Percentiles rank a stretch among this genome's conserved stretches.
Evolutionary conservation across 2,888 invertebrate genomes (phyloP).

Genomic region (Zaprionus bogoriensis): DNA sequence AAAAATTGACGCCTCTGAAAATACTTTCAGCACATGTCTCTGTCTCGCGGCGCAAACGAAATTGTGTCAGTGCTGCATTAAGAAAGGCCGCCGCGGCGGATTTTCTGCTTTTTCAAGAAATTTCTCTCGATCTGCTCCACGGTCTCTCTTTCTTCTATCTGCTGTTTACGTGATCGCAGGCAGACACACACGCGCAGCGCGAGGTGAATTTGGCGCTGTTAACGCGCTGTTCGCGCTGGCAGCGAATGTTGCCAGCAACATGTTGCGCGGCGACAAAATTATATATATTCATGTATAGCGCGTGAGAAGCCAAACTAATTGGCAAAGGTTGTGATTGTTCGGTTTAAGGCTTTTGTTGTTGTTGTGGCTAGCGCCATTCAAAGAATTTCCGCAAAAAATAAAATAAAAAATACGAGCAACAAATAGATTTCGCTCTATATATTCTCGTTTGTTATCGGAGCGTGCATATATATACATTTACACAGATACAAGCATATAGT

Average conservation of each 20-base stretch:
- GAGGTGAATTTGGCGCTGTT: conserved; percentile 43
- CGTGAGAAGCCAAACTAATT: conserved; percentile 37
- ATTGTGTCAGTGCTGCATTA: conserved; percentile 71
- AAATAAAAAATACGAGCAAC: conserved; percentile 14
- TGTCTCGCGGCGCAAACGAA: conserved; percentile 36
- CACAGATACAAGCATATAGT: background rate
- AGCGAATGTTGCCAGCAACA: conserved; percentile 12
- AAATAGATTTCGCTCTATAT: conserved; percentile 10
- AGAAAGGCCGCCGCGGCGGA: conserved; percentile 52
- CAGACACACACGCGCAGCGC: conserved; percentile 17
- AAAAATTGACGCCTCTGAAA: conserved; percentile 33
- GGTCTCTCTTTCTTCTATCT: conserved; percentile 3
- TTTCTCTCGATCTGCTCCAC: background rate
- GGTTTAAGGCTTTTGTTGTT: conserved; percentile 10
- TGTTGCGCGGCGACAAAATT: conserved; percentile 10
- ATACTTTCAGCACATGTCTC: conserved; percentile 39
- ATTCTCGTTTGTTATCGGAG: conserved; percentile 27
- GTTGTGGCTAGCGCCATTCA: conserved; percentile 59
- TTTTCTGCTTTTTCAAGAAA: conserved; percentile 23
- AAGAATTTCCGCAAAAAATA: conserved; percentile 51
- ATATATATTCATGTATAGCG: conserved; percentile 1
- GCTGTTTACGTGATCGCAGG: conserved; percentile 59
- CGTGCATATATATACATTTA: background rate
- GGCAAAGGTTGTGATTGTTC: conserved; percentile 55
- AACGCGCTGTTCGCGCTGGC: conserved; percentile 9